Percentiles rank a stretch among this genome's conserved stretches.
Evolutionary conservation across 2,888 invertebrate genomes (phyloP).

Genomic region (Dexiosoma caninum): DNA sequence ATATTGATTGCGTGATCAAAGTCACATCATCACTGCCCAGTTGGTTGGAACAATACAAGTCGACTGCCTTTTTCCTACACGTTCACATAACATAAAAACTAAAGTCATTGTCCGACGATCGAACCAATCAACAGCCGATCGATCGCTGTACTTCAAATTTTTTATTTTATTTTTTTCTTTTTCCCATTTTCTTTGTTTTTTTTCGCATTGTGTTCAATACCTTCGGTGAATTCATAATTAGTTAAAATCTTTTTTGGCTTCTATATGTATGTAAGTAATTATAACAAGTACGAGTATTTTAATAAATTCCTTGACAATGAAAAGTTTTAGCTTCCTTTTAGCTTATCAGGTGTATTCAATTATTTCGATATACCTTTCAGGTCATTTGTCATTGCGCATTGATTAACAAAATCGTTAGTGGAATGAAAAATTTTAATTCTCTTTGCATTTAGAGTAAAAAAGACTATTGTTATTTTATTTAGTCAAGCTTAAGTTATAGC

Average conservation of each 20-base stretch:
- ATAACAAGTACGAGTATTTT: constrained; percentile 35
- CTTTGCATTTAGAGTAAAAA: too few species aligned
- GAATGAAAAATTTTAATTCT: too few species aligned
- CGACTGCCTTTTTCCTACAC: not conserved
- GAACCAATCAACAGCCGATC: not conserved
- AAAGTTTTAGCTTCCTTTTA: constrained; percentile 16
- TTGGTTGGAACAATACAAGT: not conserved
- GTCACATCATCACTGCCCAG: constrained; percentile 29
- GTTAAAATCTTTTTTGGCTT: not conserved
- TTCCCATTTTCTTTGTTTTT: too few species aligned
- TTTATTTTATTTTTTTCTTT: too few species aligned
- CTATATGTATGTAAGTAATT: constrained; percentile 12
- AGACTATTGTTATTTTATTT: too few species aligned
- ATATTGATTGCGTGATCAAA: constrained; percentile 14
- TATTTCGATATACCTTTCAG: not conserved
- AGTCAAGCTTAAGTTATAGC: too few species aligned
- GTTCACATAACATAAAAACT: not conserved
- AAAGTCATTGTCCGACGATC: constrained; percentile 37
- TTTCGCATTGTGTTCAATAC: not conserved
- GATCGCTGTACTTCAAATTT: not conserved
- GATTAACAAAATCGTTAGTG: too few species aligned
- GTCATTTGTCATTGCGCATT: not conserved
- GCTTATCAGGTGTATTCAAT: not conserved
- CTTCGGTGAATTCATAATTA: constrained; percentile 45
- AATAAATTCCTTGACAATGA: constrained; percentile 36